These are phyloP conservation scores for Pyrocephalus nanus DNA, from an alignment of 2,797 vertebrate species.

Conservation along the genomic window DNA sequence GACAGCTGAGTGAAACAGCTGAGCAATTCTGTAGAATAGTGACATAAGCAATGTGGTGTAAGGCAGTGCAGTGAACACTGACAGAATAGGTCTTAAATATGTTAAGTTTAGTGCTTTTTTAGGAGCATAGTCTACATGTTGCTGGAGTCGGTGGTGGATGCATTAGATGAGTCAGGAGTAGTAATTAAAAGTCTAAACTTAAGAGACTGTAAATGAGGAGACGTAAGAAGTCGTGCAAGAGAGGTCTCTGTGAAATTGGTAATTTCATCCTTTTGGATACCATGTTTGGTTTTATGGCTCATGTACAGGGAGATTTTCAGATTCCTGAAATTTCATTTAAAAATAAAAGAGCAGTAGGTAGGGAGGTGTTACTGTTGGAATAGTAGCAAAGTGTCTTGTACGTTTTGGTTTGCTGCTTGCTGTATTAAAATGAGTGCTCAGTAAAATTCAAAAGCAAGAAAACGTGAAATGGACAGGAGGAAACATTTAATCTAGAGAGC, in stretches of 20 bases:
- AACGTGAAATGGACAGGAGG: background rate
- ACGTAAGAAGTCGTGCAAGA: background rate
- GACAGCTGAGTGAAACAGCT: slow-evolving; percentile 22
- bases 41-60: background rate
- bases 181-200: background rate
- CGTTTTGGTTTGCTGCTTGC: background rate
- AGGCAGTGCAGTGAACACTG: background rate
- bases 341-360: background rate
- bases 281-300: background rate
- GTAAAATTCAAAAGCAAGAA: background rate
- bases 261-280: background rate
- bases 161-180: background rate
- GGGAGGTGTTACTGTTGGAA: background rate
- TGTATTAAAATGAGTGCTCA: background rate
- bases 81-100: background rate
- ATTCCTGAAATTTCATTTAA: background rate
- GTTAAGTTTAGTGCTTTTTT: background rate
- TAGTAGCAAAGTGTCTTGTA: background rate
- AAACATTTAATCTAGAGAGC: background rate
- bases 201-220: background rate
- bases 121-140: background rate
- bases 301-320: background rate
- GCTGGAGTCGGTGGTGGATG: background rate
- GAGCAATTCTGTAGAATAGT: background rate
- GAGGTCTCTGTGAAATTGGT: background rate